Conservation (phyloP, 2,888 invertebrate genomes). For the Campoplex nolae region DNA sequence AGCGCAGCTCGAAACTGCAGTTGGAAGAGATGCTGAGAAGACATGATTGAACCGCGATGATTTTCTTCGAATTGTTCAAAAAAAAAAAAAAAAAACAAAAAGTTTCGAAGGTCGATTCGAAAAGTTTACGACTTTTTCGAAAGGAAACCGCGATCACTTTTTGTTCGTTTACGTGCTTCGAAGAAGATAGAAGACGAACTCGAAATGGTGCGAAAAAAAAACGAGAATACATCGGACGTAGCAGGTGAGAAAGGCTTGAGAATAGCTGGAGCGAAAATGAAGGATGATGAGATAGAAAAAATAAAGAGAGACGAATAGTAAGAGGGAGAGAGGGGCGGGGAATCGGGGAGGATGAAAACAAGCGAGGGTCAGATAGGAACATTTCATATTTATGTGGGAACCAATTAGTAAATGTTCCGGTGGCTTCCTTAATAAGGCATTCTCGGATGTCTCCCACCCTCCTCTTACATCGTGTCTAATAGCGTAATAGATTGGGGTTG, state of each 20-base stretch:
- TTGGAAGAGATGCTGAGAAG: not conserved
- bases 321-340: not conserved
- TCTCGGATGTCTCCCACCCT: constrained; percentile 65
- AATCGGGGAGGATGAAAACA: not conserved
- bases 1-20: not conserved
- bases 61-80: no score
- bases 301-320: not conserved
- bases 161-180: not conserved
- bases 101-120: not conserved
- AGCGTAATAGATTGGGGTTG: constrained; percentile 75
- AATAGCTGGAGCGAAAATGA: constrained; percentile 4
- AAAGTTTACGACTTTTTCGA: not conserved
- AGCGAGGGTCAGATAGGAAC: constrained; percentile 21
- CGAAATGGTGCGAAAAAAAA: constrained; percentile 19
- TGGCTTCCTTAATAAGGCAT: constrained; percentile 72
- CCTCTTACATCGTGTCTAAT: constrained; percentile 67
- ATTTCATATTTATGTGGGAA: constrained; percentile 70
- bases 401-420: constrained; percentile 75
- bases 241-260: not conserved
- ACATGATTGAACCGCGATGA: no score
- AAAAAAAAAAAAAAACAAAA: no score
- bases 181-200: not conserved
- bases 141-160: not conserved
- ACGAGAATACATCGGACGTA: not conserved
- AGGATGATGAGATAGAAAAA: not conserved